These are phyloP conservation scores for Crossocerus cetratus DNA, from an alignment of 2,888 invertebrate genomes.

Conservation along the genomic window DNA sequence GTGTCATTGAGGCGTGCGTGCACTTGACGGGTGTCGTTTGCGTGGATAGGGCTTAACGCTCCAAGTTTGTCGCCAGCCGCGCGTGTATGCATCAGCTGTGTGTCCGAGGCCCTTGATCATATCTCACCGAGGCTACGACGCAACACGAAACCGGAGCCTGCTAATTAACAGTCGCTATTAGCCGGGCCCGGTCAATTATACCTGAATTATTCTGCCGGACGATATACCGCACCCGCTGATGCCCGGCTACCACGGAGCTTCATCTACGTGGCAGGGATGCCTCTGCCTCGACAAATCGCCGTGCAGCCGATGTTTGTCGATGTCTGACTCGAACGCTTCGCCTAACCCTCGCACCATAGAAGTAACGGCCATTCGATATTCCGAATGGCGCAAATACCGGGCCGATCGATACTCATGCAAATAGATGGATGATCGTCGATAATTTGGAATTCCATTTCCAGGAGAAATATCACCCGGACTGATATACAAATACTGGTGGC, in stretches of 20 bases:
- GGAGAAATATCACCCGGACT: too few relatives aligned
- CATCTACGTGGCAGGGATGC: slow-evolving; percentile 3
- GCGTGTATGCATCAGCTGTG: slow-evolving; percentile 23
- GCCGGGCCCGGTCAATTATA: slow-evolving; percentile 63
- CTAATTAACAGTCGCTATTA: slow-evolving; percentile 67
- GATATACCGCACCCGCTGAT: slow-evolving; percentile 54
- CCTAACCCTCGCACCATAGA: background rate
- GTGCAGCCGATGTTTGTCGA: slow-evolving; percentile 46
- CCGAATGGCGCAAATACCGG: background rate
- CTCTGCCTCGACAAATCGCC: slow-evolving; percentile 42
- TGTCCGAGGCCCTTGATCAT: slow-evolving; percentile 46
- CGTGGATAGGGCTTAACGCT: slow-evolving; percentile 1
- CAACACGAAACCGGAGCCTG: slow-evolving; percentile 37
- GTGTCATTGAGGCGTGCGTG: too few relatives aligned
- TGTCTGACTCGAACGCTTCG: slow-evolving; percentile 27
- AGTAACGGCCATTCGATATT: slow-evolving; percentile 31
- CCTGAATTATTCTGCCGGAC: slow-evolving; percentile 62
- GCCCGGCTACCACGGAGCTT: slow-evolving; percentile 19
- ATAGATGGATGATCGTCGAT: too few relatives aligned
- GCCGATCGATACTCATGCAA: too few relatives aligned
- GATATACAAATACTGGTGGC: background rate
- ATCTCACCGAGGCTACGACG: slow-evolving; percentile 54
- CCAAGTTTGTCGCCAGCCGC: slow-evolving; percentile 2
- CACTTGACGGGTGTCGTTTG: too few relatives aligned
- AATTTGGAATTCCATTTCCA: too few relatives aligned